These are phyloP conservation scores for Cuculus canorus DNA, from an alignment of 2,797 vertebrate genomes.

Conservation along the genomic window DNA sequence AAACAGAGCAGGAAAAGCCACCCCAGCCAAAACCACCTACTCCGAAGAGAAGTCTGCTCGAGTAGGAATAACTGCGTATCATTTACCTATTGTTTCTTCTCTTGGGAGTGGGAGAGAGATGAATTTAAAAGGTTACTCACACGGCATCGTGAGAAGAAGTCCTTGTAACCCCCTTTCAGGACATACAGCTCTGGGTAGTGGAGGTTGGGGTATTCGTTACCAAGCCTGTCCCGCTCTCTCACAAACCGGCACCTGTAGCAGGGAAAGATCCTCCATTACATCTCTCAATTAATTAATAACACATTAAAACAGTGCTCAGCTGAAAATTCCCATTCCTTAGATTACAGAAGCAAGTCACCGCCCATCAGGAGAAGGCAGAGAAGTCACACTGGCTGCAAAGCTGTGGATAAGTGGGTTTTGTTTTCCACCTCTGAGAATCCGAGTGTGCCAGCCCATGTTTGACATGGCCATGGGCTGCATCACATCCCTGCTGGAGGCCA, in stretches of 20 bases:
- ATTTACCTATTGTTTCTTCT: not conserved
- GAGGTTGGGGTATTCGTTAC: constrained; percentile 91
- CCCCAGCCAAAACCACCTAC: not conserved
- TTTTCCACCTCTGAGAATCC: too few relatives aligned
- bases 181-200: constrained; percentile 96
- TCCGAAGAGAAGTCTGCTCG: too few relatives aligned
- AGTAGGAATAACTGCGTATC: accelerated
- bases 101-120: accelerated
- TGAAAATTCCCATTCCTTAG: accelerated
- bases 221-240: constrained; percentile 84
- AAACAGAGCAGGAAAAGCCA: not conserved
- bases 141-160: constrained; percentile 87
- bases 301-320: accelerated
- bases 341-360: not conserved
- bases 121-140: constrained; percentile 63
- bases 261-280: accelerated
- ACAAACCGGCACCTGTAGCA: constrained; percentile 85
- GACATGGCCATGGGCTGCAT: accelerated
- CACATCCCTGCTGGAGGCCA: not conserved
- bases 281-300: accelerated
- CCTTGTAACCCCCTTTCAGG: constrained; percentile 93
- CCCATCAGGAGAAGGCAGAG: not conserved
- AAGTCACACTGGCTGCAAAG: not conserved
- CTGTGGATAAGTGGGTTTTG: accelerated
- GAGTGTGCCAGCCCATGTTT: not conserved